Base-by-base conservation (phyloP, 2,797 vertebrate genomes). In the Tapirus indicus region DNA sequence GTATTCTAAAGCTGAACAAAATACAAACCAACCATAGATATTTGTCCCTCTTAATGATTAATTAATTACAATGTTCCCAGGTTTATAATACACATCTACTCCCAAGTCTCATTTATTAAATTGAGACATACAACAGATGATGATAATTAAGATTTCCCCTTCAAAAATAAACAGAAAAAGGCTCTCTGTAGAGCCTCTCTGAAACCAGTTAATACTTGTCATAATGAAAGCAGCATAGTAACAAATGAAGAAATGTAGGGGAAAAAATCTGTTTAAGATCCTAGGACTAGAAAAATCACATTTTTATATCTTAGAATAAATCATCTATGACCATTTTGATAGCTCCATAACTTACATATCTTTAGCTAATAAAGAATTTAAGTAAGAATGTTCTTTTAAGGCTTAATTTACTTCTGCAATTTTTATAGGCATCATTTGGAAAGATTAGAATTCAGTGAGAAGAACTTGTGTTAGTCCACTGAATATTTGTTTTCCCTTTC, bases 381-480 rank as follows among this genome's bases (percentile, higher is more conserved):
- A 79, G 62, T 75, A 49, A 60, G 69, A 77, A 75, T 88, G 21
- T 58, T 58, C 71, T 91, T 58, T 64, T 60, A 72, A 90, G 83
- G 62, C 41, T 35, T 27, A 69, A 72, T 71, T 92, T 85, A 47
- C n/a, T 89, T 86, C 25, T 89, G 2, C 2, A 77, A 27, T 35
- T 13, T 69, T 75, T 93, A 62, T n/a, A 83, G 85, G 14, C 47
- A 82, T 89, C 56, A 77, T 80, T 80, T 86, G 68, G 44, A 92
- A 95, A 52, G n/a, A 85, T 29, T 41, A 80, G 58, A 80, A 85
- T 87, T 96, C 29, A 62, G 20, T 90, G 47, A 94, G 68, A 94
- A 94, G 23, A 77, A 89, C 23, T 47, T 72, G 13, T 47, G 32
- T 62, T 71, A 52, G 21, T 82, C 49, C 66, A 71, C 38, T 83